Evolutionary conservation across 2,797 vertebrate genomes (phyloP), one percentile per base, ranked within the genome.

Genomic region (Sebastolobus altivelis): DNA sequence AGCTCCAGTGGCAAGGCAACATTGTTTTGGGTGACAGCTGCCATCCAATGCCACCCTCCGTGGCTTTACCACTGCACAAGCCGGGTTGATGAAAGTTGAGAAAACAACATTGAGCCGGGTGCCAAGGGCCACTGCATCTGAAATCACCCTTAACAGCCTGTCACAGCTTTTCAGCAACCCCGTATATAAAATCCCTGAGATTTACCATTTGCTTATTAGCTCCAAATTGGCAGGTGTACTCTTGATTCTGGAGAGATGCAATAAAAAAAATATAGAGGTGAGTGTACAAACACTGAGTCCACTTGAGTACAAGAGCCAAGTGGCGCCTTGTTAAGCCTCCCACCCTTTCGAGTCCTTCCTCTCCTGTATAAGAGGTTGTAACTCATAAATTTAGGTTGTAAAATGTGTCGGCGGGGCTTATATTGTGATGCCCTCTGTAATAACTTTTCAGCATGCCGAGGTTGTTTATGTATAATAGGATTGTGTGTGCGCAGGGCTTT

Each of bases 341-440:
- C 86, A 87, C 81, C 72, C 75, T 82, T 83, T 82, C 60, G 70
- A 85, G 77, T 85, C 73, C 59, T 86, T 86, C 84, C 77, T 81
- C 65, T 87, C 71, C 37, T 43, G 35, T 79, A 83, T 87, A 89
- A 79, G 78, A 81, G 82, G 84, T 84, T 84, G 72, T 35, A 77
- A 81, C 46, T 68, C 80, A 82, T 92, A 89, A 91, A 91, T 93
- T 83, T 76, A 31, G 61, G 76, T 66, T 84, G 83, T 92, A 88
- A 90, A 92, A 89, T 81, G 75, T 91, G 90, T 87, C 80, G 52
- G 75, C 60, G n/a, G 49, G 54, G 66, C 77, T 87, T 82, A 90
- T 79, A 87, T 76, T 79, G 77, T 78, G 75, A 85, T 78, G 79
- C 85, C 80, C 84, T 86, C 75, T 84, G 74, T 79, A 89, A 88